phyloP scores from a whole-genome alignment of 2,797 vertebrate species.

The Myioborus melanocephalus region DNA sequence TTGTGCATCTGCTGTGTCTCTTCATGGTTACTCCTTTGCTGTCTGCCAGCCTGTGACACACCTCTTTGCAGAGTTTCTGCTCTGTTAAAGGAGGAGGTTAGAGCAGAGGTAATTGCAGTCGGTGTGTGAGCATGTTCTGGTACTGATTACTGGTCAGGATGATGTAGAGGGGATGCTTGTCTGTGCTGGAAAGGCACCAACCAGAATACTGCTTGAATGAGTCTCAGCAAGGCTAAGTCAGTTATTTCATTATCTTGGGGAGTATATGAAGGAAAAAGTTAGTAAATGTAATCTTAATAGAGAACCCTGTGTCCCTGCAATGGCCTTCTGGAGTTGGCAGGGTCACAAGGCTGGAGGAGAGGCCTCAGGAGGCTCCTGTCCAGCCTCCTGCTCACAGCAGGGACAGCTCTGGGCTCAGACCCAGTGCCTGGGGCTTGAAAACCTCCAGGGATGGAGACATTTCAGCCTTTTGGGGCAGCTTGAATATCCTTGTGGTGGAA shows the following conservation, averaged over 20 bases:
- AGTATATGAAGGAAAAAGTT: background rate
- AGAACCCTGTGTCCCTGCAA: background rate
- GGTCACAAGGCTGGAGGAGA: background rate
- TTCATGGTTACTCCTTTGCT: background rate
- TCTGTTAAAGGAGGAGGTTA: background rate
- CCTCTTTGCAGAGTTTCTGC: background rate
- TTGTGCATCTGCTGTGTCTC: background rate
- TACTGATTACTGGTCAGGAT: background rate
- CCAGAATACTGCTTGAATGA: background rate
- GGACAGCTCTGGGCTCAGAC: background rate
- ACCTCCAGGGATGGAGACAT: background rate
- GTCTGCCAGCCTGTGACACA: rapidly evolving
- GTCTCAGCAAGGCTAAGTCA: background rate
- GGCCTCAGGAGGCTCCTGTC: background rate
- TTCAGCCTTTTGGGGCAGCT: background rate
- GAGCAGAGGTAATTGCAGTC: background rate
- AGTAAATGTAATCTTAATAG: background rate
- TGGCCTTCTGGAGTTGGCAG: background rate
- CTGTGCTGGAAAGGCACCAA: background rate
- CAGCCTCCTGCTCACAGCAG: background rate
- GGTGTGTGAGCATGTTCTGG: background rate
- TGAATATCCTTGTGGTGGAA: rapidly evolving
- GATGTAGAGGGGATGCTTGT: background rate
- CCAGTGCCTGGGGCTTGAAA: background rate
- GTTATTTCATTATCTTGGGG: background rate